Evolutionary conservation across 2,888 invertebrate species (phyloP).

Genomic region (Tenthredo distinguenda): DNA sequence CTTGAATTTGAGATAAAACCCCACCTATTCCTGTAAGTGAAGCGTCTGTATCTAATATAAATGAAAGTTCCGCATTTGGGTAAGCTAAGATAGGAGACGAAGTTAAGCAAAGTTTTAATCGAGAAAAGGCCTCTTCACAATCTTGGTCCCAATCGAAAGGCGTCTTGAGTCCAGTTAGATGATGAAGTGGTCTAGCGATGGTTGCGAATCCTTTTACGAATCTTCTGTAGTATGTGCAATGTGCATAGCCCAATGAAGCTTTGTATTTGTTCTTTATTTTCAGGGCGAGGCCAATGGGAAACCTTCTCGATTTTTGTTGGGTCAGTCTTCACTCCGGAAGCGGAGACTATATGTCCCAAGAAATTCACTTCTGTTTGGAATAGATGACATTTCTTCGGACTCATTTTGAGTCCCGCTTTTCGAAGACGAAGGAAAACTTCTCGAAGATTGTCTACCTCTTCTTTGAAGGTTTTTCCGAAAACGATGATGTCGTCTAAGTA

Average conservation of each 20-base stretch:
- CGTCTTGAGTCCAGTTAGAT: conserved; percentile 38
- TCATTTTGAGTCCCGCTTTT: too few species aligned
- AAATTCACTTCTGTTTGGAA: too few species aligned
- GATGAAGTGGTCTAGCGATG: conserved; percentile 29
- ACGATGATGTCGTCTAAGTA: too few species aligned
- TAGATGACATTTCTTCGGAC: too few species aligned
- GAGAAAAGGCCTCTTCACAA: conserved; percentile 25
- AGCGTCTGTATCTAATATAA: conserved; percentile 56
- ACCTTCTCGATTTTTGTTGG: conserved; percentile 54
- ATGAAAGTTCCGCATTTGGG: background rate
- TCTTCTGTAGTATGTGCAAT: conserved; percentile 61
- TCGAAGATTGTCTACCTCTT: too few species aligned
- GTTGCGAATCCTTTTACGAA: background rate
- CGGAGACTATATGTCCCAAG: too few species aligned
- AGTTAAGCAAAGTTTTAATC: conserved; percentile 7
- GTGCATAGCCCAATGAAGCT: conserved; percentile 63
- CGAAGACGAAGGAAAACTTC: too few species aligned
- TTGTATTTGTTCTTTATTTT: conserved; percentile 54
- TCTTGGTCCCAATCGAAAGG: conserved; percentile 12
- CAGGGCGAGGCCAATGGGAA: conserved; percentile 43
- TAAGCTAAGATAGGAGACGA: conserved; percentile 53
- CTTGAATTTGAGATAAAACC: conserved; percentile 56
- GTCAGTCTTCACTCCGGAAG: conserved; percentile 23
- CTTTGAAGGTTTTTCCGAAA: too few species aligned
- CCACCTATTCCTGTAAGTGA: conserved; percentile 55